Conservation (phyloP, 2,888 invertebrate genomes). For the Polydrusus pterygomalis region DNA sequence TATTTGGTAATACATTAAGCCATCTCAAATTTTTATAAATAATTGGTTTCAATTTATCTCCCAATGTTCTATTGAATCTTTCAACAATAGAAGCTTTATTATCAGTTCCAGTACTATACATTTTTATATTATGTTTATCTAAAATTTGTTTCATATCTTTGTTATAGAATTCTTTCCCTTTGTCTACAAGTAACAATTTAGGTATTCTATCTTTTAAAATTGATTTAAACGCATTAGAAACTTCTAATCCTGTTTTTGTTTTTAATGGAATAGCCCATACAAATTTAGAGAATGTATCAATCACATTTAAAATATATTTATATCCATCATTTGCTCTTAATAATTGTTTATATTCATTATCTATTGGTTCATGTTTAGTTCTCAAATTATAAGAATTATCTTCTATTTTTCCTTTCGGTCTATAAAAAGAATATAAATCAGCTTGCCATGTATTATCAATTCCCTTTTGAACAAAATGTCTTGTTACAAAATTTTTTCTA, state of each 20-base stretch:
- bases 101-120: neutral
- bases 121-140: neutral
- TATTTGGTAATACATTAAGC: conserved; percentile 1
- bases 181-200: neutral
- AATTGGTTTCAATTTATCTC: neutral
- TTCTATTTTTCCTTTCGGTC: neutral
- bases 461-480: neutral
- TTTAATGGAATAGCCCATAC: conserved; percentile 1
- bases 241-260: neutral
- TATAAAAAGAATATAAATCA: conserved; percentile 1
- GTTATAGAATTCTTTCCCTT: neutral
- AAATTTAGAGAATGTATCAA: conserved; percentile 1
- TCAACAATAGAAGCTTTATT: neutral
- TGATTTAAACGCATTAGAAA: neutral
- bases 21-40: conserved; percentile 1
- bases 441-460: neutral
- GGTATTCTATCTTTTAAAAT: conserved; percentile 1
- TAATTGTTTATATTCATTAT: too few species aligned
- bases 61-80: neutral
- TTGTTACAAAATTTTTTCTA: neutral
- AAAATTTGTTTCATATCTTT: neutral
- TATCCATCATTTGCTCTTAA: neutral
- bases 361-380: too few species aligned
- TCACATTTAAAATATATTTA: neutral
- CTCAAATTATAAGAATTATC: too few species aligned